phyloP scores from a whole-genome alignment of 92 coral and sea anemone genomes.

The Palythoa grandis region DNA sequence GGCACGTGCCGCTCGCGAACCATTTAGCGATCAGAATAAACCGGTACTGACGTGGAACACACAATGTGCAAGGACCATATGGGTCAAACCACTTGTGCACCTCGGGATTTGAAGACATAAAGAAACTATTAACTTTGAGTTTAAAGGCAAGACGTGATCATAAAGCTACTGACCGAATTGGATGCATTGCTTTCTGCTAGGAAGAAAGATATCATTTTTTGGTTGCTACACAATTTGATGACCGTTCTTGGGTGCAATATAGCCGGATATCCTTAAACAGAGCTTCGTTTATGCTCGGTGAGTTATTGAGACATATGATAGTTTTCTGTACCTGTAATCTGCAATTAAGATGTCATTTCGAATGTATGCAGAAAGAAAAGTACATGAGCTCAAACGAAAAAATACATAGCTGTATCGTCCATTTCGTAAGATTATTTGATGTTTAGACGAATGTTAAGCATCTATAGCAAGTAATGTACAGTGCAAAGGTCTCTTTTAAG shows the following conservation, averaged over 20 bases:
- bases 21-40: conserved; percentile 13
- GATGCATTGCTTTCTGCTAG: not conserved
- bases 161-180: not conserved
- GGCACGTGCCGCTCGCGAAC: conserved; percentile 42
- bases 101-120: not conserved
- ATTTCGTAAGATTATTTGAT: no score
- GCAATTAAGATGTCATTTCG: not conserved
- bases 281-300: conserved; percentile 34
- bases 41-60: conserved; percentile 5
- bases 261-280: conserved; percentile 39
- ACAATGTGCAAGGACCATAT: not conserved
- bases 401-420: no score
- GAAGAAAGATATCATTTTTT: no score
- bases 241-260: not conserved
- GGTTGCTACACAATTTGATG: not conserved
- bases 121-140: not conserved
- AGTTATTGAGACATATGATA: conserved; percentile 22
- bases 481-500: not conserved
- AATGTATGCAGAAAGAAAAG: not conserved
- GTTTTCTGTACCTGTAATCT: not conserved
- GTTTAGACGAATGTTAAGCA: no score
- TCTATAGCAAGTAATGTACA: no score
- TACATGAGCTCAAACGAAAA: not conserved
- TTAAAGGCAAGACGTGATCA: not conserved
- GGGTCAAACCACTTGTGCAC: conserved; percentile 4